Evolutionary conservation across 1,140 invertebrate species (phyloP), one percentile per base, ranked within the genome.

Genomic region (Drosophila ohnishii): DNA sequence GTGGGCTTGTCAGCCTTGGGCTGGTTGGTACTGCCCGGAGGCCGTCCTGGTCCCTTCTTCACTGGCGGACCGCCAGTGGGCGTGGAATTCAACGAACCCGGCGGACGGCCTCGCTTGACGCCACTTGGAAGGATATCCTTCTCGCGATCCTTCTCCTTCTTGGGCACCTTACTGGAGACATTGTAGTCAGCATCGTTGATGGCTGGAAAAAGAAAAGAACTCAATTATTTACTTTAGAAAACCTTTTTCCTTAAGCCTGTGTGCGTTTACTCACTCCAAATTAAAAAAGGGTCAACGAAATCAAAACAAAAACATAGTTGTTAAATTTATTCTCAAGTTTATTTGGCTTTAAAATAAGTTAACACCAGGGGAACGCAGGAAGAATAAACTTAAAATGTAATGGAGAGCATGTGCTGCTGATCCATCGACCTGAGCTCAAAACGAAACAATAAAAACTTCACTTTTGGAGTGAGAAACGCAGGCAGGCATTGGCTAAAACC

Each of bases 131-230:
- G 30, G 10, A 74, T 37, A 5, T 88, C 78, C 56, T 70, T 70
- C 8, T 83, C 83, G 3, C 74, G 59, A 25, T 84, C 90, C 47
- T 88, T 91, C 55, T 91, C 90, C 63, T 91, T 91, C 56, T 91
- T 91, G 5, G 37, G 73, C 3, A 90, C 35, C 60, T 88, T 90
- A 3, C 35, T 65, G 8, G 78, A 32, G 40, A 63, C 47, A 5
- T 69, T 42, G 45, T 91, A 91, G 55, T 91, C 90, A 3, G 90
- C 70, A 65, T 91, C 90, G 45, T 80, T 91, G 39, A 91, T 91
- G 6, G 90, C 90, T 91, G 58, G 25, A 28, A 28, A 5, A 28
- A 28, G 25, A 28, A 28, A 28, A 28, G 25, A 5, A 28, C 25
- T 28, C 25, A 28, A 28, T 28, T 28, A 28, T 28, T 28, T 28